phyloP scores from a whole-genome alignment of 2,797 vertebrate species.

The Ara ararauna region DNA sequence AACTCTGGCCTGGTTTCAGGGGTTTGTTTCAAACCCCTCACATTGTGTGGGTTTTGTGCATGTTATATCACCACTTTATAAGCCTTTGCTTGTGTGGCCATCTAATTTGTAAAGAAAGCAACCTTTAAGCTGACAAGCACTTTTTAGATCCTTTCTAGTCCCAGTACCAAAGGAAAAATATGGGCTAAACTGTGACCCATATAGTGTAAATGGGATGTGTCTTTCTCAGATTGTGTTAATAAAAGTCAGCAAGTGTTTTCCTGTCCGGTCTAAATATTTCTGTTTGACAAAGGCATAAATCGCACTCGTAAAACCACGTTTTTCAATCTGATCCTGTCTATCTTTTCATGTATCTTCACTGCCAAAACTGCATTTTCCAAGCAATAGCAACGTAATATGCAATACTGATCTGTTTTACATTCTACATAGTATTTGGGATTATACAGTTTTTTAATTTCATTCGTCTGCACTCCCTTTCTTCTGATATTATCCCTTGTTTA shows the following conservation, averaged over 20 bases:
- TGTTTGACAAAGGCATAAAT: background rate
- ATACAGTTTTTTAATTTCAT: background rate
- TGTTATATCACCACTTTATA: background rate
- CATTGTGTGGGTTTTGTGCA: background rate
- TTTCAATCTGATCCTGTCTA: background rate
- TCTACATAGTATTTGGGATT: background rate
- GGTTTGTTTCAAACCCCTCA: background rate
- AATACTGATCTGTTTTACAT: background rate
- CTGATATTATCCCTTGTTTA: background rate
- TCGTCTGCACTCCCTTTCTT: background rate
- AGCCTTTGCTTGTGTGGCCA: background rate
- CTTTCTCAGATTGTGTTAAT: background rate
- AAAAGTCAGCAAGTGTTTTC: background rate
- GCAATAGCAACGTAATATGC: background rate
- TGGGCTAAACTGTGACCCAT: background rate
- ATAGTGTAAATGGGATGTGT: background rate
- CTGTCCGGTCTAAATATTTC: background rate
- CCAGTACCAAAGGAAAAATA: background rate
- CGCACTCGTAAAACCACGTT: background rate
- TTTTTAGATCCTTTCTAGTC: background rate
- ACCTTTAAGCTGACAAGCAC: background rate
- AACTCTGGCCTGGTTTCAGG: conserved; percentile 8
- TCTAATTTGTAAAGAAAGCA: background rate
- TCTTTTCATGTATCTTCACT: background rate
- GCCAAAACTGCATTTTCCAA: background rate